A percentile compares a stretch with the other conserved stretches of the same genome.
These are phyloP conservation scores for Mastacembelus armatus DNA, from an alignment of 2,797 vertebrate genomes.

Conservation along the genomic window DNA sequence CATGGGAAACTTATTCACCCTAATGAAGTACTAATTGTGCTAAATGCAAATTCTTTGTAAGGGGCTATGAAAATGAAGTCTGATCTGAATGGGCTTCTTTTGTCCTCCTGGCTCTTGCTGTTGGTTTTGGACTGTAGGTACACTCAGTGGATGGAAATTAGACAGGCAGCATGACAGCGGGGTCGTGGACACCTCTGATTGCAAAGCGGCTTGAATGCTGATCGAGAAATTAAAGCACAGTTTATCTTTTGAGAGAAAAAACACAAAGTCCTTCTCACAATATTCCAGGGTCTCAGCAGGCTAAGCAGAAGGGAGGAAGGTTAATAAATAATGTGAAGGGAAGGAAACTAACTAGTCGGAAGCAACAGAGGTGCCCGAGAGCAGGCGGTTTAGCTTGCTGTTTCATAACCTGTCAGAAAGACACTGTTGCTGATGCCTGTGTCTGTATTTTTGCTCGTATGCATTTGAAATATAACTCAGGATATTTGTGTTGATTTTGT, in stretches of 20 bases:
- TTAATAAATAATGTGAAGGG: conserved; percentile 18
- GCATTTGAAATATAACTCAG: conserved; percentile 23
- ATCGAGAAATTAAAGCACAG: conserved; percentile 33
- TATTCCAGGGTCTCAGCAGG: conserved; percentile 29
- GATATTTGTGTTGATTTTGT: conserved; percentile 24
- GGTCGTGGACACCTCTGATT: neutral
- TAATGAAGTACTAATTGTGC: conserved; percentile 61
- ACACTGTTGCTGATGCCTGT: conserved; percentile 12
- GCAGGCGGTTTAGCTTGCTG: neutral
- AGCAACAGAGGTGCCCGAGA: conserved; percentile 32
- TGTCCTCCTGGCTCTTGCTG: conserved; percentile 24
- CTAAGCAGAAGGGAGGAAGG: conserved; percentile 10
- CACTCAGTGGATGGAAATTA: conserved; percentile 11
- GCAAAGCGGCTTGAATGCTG: conserved; percentile 38
- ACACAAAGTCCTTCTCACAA: conserved; percentile 35
- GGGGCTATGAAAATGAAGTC: conserved; percentile 27
- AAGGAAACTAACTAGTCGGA: conserved; percentile 39
- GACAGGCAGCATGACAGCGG: neutral
- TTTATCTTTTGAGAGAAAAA: conserved; percentile 19
- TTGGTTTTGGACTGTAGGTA: conserved; percentile 16
- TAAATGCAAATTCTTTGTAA: conserved; percentile 53
- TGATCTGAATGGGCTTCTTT: conserved; percentile 13
- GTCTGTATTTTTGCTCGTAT: conserved; percentile 16
- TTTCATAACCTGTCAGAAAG: conserved; percentile 34
- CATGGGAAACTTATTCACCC: conserved; percentile 62